These are phyloP conservation scores for Chloroceryle amazona DNA, from an alignment of 2,797 vertebrate genomes.

Conservation along the genomic window DNA sequence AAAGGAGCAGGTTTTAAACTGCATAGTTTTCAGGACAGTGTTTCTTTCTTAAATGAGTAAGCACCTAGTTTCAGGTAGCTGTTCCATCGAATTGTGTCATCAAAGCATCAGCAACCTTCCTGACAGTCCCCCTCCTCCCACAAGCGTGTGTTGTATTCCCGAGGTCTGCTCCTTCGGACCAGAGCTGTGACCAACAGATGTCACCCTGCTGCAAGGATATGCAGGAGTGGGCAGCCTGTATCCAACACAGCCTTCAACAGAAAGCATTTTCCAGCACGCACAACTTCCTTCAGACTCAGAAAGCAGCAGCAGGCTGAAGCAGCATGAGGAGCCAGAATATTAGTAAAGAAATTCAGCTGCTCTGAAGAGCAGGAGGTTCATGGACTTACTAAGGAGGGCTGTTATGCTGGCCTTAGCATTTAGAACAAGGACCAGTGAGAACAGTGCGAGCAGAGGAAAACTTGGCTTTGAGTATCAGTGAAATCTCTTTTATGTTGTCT, in stretches of 20 bases:
- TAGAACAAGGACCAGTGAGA: neutral
- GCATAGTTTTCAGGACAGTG: neutral
- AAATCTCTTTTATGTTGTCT: neutral
- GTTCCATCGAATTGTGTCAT: neutral
- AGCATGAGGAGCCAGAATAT: neutral
- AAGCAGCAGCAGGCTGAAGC: neutral
- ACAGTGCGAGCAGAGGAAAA: neutral
- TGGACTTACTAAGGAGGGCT: neutral
- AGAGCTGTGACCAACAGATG: conserved; percentile 45
- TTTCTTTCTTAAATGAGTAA: neutral
- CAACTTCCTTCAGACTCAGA: neutral
- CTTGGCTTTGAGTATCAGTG: neutral
- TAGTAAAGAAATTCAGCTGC: neutral
- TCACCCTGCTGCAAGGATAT: conserved; percentile 15
- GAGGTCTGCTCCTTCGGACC: neutral
- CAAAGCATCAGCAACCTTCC: neutral
- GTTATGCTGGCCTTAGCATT: neutral
- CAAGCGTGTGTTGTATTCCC: neutral
- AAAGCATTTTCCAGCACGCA: accelerated
- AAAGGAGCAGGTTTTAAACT: neutral
- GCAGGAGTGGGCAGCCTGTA: neutral
- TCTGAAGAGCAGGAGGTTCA: neutral
- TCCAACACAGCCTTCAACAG: neutral
- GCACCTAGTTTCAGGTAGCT: neutral
- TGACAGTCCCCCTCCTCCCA: neutral